Base-by-base conservation (phyloP, 2,113 vertebrate genomes). In the Acanthisitta chloris region DNA sequence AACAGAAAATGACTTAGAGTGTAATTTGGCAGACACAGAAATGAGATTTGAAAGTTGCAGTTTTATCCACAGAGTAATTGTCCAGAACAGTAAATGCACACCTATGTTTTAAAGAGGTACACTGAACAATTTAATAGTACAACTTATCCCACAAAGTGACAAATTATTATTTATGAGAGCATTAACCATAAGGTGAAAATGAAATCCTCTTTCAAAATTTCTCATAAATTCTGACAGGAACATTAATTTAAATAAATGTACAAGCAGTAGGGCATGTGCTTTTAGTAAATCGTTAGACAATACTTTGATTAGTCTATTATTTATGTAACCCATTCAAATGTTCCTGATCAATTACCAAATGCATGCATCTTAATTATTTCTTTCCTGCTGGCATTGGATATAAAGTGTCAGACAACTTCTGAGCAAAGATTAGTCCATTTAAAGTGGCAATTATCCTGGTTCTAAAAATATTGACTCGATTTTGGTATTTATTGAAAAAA, bases 391-490 rank as follows among this genome's bases (percentile, higher is more conserved):
- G 57, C 78, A 80, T 51, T 95, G 49, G 57, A 74, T 88, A 91
- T 73, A 83, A 92, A 91, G 71, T 86, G 81, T 73, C 86, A 88
- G 67, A 91, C 64, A 95, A 91, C 70, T 87, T 94, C 69, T 81
- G 58, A 90, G 73, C 55, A 84, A 81, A 87, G 64, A 79, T 89
- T 81, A 93, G 67, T 49, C 66, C 49, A 91, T 92, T 95, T 94
- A 80, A 95, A 95, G 79, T 40, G 61, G 73, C 34, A 95, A 57
- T 86, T 90, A 96, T 85, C 52, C 40, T 81, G 34, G 71, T 82
- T 93, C 79, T 93, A 93, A 97, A 97, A 97, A 96, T 97, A 97
- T 91, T 96, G 48, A 92, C 87, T 92, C 73, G 48, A 88, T 92
- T 96, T 93, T 86, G 34, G 38, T 70, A 86, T 71, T 95, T 80